Percentiles rank a stretch among this genome's conserved stretches.
Evolutionary conservation across 2,888 invertebrate species (phyloP).

Genomic region (Polydrusus pterygomalis): DNA sequence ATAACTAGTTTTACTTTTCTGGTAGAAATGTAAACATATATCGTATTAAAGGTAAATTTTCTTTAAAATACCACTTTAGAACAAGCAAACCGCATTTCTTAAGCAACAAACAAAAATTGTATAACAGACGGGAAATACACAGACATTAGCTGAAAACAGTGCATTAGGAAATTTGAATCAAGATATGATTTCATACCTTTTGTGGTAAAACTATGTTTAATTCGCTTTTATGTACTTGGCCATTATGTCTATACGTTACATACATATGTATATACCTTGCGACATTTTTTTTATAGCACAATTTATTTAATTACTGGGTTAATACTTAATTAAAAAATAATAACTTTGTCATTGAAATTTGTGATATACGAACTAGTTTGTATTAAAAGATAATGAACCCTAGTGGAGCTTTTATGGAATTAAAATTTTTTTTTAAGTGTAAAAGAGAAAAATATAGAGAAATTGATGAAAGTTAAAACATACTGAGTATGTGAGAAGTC

Average conservation of each 20-base stretch:
- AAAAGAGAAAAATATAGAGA: no score
- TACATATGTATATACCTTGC: not conserved
- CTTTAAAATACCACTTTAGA: not conserved
- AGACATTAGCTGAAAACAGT: not conserved
- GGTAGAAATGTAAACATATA: not conserved
- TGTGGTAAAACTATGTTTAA: slow-evolving; percentile 6
- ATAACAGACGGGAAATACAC: slow-evolving; percentile 19
- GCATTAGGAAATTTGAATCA: slow-evolving; percentile 10
- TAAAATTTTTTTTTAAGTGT: no score
- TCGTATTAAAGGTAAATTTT: not conserved
- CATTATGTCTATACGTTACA: not conserved
- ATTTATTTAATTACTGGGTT: not conserved
- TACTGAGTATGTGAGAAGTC: no score
- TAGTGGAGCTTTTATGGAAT: no score
- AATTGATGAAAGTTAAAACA: no score
- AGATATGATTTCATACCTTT: slow-evolving; percentile 1
- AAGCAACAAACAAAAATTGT: slow-evolving; percentile 12
- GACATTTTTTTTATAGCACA: slow-evolving; percentile 1
- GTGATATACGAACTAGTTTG: not conserved
- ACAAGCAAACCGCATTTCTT: slow-evolving; percentile 15
- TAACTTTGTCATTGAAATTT: not conserved
- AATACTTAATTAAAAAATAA: not conserved
- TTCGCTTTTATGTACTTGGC: not conserved
- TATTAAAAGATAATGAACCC: no score
- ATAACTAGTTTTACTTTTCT: not conserved